Evolutionary conservation across 1,140 invertebrate genomes (phyloP).

Genomic region (Luehdorfia chinensis): DNA sequence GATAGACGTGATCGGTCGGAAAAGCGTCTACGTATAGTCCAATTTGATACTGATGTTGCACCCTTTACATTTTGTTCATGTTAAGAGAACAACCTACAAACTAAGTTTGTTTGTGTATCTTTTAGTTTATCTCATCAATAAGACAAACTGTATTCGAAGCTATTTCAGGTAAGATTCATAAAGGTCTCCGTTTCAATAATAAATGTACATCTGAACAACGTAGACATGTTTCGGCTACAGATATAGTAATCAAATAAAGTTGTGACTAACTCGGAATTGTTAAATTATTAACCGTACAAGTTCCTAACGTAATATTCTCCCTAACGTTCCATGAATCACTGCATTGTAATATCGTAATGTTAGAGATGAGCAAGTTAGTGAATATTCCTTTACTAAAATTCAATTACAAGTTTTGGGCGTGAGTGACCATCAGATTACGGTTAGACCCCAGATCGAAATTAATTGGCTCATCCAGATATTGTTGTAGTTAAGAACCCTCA

Average conservation of each 20-base stretch:
- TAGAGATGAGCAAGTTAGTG: constrained; percentile 42
- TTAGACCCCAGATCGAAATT: constrained; percentile 65
- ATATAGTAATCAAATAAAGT: constrained; percentile 16
- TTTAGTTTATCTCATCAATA: constrained; percentile 2
- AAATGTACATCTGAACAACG: constrained; percentile 1
- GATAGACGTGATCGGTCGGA: constrained; percentile 61
- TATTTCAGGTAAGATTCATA: background rate
- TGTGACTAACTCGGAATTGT: constrained; percentile 9
- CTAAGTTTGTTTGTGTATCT: background rate
- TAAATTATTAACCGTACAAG: constrained; percentile 17
- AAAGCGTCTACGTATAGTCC: constrained; percentile 44
- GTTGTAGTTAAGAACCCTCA: constrained; percentile 60
- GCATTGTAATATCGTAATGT: constrained; percentile 38
- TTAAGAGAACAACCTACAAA: background rate
- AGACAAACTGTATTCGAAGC: background rate
- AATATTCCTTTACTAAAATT: constrained; percentile 68
- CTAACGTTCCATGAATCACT: constrained; percentile 19
- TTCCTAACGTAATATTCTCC: constrained; percentile 13
- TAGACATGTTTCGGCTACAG: constrained; percentile 5
- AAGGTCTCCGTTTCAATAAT: constrained; percentile 1
- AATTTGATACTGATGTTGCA: constrained; percentile 43
- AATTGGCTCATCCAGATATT: constrained; percentile 74
- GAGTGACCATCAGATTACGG: constrained; percentile 75
- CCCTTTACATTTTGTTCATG: constrained; percentile 14
- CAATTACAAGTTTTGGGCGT: constrained; percentile 73